These are phyloP conservation scores for Nasalis larvatus DNA, from an alignment of 2,113 vertebrate genomes.

Conservation along the genomic window DNA sequence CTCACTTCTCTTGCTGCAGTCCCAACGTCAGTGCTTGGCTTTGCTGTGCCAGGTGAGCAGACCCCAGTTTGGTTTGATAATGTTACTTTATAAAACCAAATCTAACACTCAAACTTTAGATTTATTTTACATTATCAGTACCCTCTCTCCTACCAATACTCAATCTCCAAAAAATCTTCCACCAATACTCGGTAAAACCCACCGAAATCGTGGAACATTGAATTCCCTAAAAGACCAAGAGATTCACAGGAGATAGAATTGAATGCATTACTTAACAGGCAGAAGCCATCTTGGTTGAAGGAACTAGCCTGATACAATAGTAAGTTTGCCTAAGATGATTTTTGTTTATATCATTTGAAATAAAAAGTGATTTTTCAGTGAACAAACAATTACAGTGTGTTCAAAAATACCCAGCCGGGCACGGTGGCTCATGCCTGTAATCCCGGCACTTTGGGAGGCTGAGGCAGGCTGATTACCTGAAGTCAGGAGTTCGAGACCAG, in stretches of 20 bases:
- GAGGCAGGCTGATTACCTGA: no score
- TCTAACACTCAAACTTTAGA: not conserved
- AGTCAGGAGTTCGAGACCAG: no score
- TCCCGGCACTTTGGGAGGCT: no score
- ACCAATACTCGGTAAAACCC: not conserved
- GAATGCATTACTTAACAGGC: not conserved
- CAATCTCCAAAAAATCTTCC: not conserved
- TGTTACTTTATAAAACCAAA: not conserved
- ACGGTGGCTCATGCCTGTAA: no score
- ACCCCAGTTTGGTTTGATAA: no score
- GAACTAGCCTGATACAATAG: not conserved
- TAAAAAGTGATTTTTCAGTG: not conserved
- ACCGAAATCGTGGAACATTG: not conserved
- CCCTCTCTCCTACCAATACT: not conserved
- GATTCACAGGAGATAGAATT: not conserved
- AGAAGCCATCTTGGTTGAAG: not conserved
- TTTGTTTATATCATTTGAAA: not conserved
- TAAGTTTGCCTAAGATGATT: not conserved
- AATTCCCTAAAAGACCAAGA: not conserved
- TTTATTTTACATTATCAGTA: not conserved
- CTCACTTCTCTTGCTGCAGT: no score
- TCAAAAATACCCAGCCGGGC: no score
- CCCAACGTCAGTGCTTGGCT: no score
- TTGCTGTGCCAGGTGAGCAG: no score
- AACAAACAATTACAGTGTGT: not conserved